Conservation (phyloP, 1,140 invertebrate species). For the Lepeophtheirus salmonis region DNA sequence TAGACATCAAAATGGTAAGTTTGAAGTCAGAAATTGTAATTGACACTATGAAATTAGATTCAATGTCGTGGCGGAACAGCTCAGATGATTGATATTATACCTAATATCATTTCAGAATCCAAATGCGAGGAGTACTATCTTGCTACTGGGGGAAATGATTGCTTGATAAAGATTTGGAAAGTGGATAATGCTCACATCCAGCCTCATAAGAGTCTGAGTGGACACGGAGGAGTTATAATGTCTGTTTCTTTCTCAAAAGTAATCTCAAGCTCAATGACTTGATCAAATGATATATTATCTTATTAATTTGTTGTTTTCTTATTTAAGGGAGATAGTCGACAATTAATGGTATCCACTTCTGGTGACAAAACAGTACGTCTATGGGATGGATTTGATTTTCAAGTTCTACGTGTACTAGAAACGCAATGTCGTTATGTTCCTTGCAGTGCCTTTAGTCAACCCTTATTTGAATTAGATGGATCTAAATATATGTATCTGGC, state of each 20-base stretch:
- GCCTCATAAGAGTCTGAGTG: neutral
- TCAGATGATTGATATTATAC: too few species aligned
- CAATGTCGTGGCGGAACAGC: too few species aligned
- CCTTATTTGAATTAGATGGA: constrained; percentile 30
- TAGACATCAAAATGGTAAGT: neutral
- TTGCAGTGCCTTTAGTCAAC: constrained; percentile 43
- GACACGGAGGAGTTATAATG: neutral
- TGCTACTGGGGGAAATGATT: neutral
- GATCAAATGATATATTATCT: neutral
- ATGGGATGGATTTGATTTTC: constrained; percentile 37
- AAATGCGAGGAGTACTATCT: neutral
- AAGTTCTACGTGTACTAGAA: constrained; percentile 30
- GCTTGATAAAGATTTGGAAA: neutral
- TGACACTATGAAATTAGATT: neutral
- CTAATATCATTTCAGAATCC: neutral
- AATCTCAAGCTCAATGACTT: neutral
- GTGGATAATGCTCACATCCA: neutral
- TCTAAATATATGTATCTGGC: constrained; percentile 32
- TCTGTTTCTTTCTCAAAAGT: neutral
- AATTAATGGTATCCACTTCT: constrained; percentile 35
- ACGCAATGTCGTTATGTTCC: constrained; percentile 50
- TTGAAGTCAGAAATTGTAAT: neutral
- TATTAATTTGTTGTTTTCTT: neutral
- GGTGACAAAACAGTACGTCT: constrained; percentile 48
- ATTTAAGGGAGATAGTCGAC: constrained; percentile 9